Percentiles rank a stretch among this genome's conserved stretches.
Evolutionary conservation across 2,113 vertebrate species (phyloP).

Genomic region (Dipodomys ordii): DNA sequence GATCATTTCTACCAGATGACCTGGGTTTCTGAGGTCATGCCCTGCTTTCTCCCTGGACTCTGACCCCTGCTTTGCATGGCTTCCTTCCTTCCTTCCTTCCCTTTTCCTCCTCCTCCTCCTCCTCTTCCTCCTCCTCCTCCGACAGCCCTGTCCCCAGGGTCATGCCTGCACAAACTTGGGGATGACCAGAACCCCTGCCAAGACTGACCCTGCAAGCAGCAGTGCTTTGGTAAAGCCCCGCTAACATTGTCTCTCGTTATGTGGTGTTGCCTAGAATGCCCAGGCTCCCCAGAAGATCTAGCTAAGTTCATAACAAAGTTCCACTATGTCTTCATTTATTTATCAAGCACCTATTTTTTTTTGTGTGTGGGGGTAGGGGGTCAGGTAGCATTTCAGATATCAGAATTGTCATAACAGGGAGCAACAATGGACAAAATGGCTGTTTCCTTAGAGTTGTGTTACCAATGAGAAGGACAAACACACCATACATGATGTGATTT

Average conservation of each 20-base stretch:
- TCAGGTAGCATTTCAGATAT: neutral
- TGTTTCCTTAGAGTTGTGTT: neutral
- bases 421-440: neutral
- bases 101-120: too few relatives aligned
- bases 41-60: neutral
- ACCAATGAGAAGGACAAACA: neutral
- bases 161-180: neutral
- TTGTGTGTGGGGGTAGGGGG: neutral
- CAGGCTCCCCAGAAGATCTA: neutral
- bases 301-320: slow-evolving; percentile 8
- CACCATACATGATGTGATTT: neutral
- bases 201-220: neutral
- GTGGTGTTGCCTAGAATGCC: neutral
- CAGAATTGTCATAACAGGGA: neutral
- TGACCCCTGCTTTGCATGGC: neutral
- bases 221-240: neutral
- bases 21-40: rapidly evolving
- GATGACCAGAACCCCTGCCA: neutral
- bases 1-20: neutral
- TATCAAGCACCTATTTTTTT: neutral
- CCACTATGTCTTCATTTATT: neutral
- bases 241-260: neutral
- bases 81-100: neutral
- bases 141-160: too few relatives aligned
- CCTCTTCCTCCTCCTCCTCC: too few relatives aligned